Conservation (phyloP, 2,113 vertebrate species). For the Epinephelus lanceolatus region DNA sequence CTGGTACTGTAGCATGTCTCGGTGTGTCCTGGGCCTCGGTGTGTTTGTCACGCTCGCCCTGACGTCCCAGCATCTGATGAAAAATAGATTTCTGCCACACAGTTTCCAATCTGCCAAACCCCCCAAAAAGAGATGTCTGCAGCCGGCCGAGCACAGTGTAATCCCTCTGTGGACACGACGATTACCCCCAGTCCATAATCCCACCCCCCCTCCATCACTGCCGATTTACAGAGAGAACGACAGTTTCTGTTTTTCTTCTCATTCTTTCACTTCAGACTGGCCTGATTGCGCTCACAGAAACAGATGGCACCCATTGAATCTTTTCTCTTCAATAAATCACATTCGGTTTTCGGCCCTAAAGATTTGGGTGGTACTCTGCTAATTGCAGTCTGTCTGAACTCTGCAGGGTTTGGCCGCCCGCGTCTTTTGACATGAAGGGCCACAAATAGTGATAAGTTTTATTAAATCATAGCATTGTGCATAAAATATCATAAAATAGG, state of each 20-base stretch:
- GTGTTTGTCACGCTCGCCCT: slow-evolving; percentile 31
- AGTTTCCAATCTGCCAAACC: slow-evolving; percentile 66
- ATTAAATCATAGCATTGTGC: too few species aligned
- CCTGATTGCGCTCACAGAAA: slow-evolving; percentile 35
- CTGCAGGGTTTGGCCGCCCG: too few species aligned
- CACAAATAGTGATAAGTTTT: too few species aligned
- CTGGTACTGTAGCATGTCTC: too few species aligned
- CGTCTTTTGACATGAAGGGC: too few species aligned
- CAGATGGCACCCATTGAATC: slow-evolving; percentile 50
- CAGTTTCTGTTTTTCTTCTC: slow-evolving; percentile 23
- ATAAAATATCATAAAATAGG: too few species aligned
- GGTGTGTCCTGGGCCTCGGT: neutral
- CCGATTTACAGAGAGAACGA: slow-evolving; percentile 5
- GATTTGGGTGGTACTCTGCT: slow-evolving; percentile 3
- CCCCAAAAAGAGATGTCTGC: slow-evolving; percentile 61
- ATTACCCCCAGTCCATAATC: slow-evolving; percentile 75
- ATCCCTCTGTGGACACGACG: slow-evolving; percentile 81
- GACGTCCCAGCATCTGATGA: slow-evolving; percentile 47
- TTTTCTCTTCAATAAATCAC: slow-evolving; percentile 33
- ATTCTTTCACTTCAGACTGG: slow-evolving; percentile 17
- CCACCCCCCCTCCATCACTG: slow-evolving; percentile 9
- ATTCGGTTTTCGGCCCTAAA: neutral
- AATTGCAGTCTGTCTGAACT: neutral
- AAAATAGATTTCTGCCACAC: slow-evolving; percentile 63
- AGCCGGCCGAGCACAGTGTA: slow-evolving; percentile 68